Evolutionary conservation across 2,888 invertebrate genomes (phyloP), one percentile per base, ranked within the genome.

Genomic region (Salticus scenicus): DNA sequence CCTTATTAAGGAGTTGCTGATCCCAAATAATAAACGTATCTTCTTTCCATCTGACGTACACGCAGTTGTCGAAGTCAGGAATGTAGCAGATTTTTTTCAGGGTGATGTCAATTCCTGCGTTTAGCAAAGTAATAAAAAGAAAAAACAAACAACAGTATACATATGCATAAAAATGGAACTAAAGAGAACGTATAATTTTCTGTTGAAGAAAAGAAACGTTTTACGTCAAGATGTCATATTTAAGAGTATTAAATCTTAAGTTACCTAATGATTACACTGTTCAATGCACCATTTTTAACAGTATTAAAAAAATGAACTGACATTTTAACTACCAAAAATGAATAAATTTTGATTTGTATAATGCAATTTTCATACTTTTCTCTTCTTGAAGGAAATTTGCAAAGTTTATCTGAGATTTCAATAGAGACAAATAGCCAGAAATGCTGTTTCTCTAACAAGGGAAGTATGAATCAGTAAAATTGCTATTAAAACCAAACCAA

Each of bases 11-110:
- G 42, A 47, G 42, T 47, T 12, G 10, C 42, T 70, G 41, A 51
- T 83, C 76, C 66, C 66, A 83, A 83, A 83, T 83, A 83, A 83
- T 83, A 83, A 83, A 75, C 83, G 76, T 83, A 83, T 76, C 83
- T 73, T 30, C 57, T 82, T 63, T 30, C 70, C 42, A 42, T 83
- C 66, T 72, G 47, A 64, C 57, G 64, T 66, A 72, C 51, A 72
- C 66, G 70, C 57, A 81, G 64, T 31, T 72, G 72, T 76, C 72
- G 67, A 28, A 64, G 47, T 64, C 66, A 24, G 64, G 31, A 71
- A 41, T 71, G n/a, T 79, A 71, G 67, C 80, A 71, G 42, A 14
- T 17, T 14, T 47, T 76, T 77, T 76, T 37, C 42, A 70, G 70
- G 71, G 37, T 12, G 71, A 30, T 72, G 83, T 67, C 83, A 83